Percentiles rank a stretch among this genome's conserved stretches.
Evolutionary conservation across 2,888 invertebrate species (phyloP).

Genomic region (Caenorhabditis sp.): DNA sequence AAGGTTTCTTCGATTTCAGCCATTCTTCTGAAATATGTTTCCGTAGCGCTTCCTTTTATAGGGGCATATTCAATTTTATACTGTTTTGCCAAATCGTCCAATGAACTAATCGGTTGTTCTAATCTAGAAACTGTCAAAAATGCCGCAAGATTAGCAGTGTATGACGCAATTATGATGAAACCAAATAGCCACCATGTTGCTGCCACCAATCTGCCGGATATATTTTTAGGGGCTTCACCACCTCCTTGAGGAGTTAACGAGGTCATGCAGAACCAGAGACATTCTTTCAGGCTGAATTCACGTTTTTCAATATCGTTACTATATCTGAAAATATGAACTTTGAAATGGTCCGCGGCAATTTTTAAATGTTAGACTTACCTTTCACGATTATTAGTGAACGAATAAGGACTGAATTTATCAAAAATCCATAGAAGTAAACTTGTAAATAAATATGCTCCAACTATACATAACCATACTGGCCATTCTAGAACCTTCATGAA

Average conservation of each 20-base stretch:
- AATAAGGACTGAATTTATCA: slow-evolving; percentile 95
- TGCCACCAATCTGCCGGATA: slow-evolving; percentile 91
- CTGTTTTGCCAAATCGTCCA: slow-evolving; percentile 92
- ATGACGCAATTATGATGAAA: slow-evolving; percentile 97
- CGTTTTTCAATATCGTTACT: slow-evolving; percentile 79
- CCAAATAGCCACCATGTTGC: slow-evolving; percentile 97
- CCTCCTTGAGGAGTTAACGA: slow-evolving; percentile 91
- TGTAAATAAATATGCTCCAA: slow-evolving; percentile 92
- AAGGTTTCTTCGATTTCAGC: slow-evolving; percentile 91
- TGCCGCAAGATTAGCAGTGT: slow-evolving; percentile 96
- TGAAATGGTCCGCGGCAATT: slow-evolving; percentile 2
- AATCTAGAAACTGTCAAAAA: slow-evolving; percentile 82
- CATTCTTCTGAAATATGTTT: slow-evolving; percentile 95
- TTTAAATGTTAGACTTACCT: slow-evolving; percentile 12
- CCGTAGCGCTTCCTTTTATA: slow-evolving; percentile 84
- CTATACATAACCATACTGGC: slow-evolving; percentile 94
- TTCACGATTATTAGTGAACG: slow-evolving; percentile 84
- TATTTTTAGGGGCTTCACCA: slow-evolving; percentile 92
- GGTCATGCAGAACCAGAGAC: slow-evolving; percentile 98
- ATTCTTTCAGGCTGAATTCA: slow-evolving; percentile 92
- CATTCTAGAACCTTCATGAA: slow-evolving; percentile 89
- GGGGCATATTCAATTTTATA: slow-evolving; percentile 96
- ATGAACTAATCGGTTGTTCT: slow-evolving; percentile 70
- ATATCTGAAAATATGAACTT: slow-evolving; percentile 74
- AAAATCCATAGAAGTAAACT: slow-evolving; percentile 94